Percentiles rank a stretch among this genome's conserved stretches.
phyloP scores from a whole-genome alignment of 2,888 invertebrate genomes.

The Melanchra persicariae region DNA sequence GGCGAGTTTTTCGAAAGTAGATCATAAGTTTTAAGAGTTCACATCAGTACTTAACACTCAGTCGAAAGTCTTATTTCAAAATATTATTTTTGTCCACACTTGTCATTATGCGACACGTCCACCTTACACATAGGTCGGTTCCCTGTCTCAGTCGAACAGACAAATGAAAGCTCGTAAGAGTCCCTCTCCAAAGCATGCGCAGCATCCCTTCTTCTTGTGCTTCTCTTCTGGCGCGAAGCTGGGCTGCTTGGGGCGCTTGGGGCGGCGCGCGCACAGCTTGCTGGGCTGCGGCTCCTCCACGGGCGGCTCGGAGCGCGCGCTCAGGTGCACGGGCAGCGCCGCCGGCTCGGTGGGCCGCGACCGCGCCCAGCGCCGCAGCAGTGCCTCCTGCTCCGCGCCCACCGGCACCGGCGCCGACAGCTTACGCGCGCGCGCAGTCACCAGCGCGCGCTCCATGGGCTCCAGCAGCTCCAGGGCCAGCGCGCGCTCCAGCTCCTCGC shows the following conservation, averaged over 20 bases:
- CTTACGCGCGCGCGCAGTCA: slow-evolving; percentile 84
- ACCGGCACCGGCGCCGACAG: slow-evolving; percentile 86
- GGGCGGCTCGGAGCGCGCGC: slow-evolving; percentile 82
- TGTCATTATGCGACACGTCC: slow-evolving; percentile 22
- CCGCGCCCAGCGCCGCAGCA: slow-evolving; percentile 86
- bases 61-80: slow-evolving; percentile 58
- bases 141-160: slow-evolving; percentile 87
- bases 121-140: slow-evolving; percentile 59
- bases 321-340: slow-evolving; percentile 85
- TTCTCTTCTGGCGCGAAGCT: slow-evolving; percentile 85
- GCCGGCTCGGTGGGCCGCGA: slow-evolving; percentile 84
- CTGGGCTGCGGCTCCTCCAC: slow-evolving; percentile 81
- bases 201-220: slow-evolving; percentile 83
- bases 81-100: slow-evolving; percentile 43
- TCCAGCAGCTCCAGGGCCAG: slow-evolving; percentile 84
- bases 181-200: slow-evolving; percentile 88
- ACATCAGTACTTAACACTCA: slow-evolving; percentile 61
- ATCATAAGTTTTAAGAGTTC: slow-evolving; percentile 38
- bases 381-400: slow-evolving; percentile 85
- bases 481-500: slow-evolving; percentile 92
- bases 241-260: slow-evolving; percentile 84
- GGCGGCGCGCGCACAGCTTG: slow-evolving; percentile 81
- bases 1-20: slow-evolving; percentile 26
- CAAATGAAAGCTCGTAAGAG: slow-evolving; percentile 89
- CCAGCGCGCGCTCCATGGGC: slow-evolving; percentile 86